Evolutionary conservation across 2,888 invertebrate genomes (phyloP).

Genomic region (Axea sp.): DNA sequence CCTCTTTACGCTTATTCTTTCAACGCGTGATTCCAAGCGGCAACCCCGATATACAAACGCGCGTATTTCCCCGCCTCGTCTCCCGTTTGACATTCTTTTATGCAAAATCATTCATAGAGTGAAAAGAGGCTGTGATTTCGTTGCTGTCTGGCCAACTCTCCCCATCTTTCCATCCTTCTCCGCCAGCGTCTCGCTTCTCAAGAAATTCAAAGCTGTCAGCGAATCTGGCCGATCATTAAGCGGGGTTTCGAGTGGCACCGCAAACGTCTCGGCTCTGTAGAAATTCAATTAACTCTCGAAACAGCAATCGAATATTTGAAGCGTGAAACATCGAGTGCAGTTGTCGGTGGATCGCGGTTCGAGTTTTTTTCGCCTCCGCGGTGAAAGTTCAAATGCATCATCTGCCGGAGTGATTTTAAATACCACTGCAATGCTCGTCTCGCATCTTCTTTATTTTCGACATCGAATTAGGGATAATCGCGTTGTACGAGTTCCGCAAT

Average conservation of each 20-base stretch:
- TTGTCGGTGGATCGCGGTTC: conserved; percentile 21
- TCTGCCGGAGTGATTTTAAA: conserved; percentile 46
- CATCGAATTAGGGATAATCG: conserved; percentile 44
- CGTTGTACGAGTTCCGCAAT: conserved; percentile 31
- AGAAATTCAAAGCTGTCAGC: conserved; percentile 59
- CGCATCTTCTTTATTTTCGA: conserved; percentile 1
- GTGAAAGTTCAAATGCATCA: conserved; percentile 28
- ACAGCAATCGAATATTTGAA: conserved; percentile 60
- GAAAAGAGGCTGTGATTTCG: too few species aligned
- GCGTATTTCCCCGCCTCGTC: conserved; percentile 5
- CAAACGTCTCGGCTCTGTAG: conserved; percentile 47
- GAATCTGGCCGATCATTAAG: conserved; percentile 59
- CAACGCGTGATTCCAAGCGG: conserved; percentile 22
- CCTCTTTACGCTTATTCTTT: conserved; percentile 28
- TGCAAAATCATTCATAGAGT: conserved; percentile 34
- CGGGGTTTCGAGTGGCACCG: conserved; percentile 50
- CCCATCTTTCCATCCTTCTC: not conserved
- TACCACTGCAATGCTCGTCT: conserved; percentile 26
- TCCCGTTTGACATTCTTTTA: conserved; percentile 37
- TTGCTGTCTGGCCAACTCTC: too few species aligned
- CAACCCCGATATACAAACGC: too few species aligned
- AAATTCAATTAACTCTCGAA: conserved; percentile 63
- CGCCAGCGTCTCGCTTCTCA: conserved; percentile 12
- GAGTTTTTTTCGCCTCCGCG: conserved; percentile 32
- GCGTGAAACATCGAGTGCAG: conserved; percentile 61